Conservation (phyloP, 2,113 vertebrate species). For the Camelus bactrianus region DNA sequence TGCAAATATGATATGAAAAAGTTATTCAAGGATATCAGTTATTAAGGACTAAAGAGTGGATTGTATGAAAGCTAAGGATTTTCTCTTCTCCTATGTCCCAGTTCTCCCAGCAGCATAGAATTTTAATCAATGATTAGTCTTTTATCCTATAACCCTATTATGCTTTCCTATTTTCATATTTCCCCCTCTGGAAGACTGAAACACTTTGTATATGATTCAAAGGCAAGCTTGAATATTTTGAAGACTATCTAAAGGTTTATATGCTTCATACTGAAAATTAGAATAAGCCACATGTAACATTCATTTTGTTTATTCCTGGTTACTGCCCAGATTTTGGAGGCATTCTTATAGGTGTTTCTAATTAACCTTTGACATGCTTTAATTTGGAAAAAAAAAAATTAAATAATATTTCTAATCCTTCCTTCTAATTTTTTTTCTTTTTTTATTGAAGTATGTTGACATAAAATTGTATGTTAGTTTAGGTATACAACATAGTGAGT, state of each 20-base stretch:
- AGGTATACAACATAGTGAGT: not conserved
- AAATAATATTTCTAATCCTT: not conserved
- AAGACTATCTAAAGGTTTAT: not conserved
- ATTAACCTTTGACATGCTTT: not conserved
- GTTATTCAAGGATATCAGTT: not conserved
- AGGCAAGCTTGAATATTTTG: not conserved
- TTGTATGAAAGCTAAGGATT: not conserved
- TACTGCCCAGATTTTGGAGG: not conserved
- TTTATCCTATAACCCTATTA: not conserved
- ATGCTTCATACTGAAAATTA: not conserved
- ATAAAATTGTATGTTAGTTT: not conserved
- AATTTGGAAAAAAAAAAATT: not conserved
- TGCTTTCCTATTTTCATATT: not conserved
- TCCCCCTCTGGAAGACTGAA: not conserved
- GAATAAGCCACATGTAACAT: not conserved
- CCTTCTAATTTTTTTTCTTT: not conserved
- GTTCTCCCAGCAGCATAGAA: not conserved
- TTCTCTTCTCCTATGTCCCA: not conserved
- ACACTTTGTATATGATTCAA: not conserved
- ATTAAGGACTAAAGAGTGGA: not conserved
- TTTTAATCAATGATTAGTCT: conserved; percentile 6
- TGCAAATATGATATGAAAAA: not conserved
- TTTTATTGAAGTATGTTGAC: not conserved
- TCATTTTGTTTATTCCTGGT: not conserved
- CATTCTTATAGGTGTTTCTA: not conserved